Base-by-base conservation (phyloP, 1,140 invertebrate species). In the Heliconius nattereri region DNA sequence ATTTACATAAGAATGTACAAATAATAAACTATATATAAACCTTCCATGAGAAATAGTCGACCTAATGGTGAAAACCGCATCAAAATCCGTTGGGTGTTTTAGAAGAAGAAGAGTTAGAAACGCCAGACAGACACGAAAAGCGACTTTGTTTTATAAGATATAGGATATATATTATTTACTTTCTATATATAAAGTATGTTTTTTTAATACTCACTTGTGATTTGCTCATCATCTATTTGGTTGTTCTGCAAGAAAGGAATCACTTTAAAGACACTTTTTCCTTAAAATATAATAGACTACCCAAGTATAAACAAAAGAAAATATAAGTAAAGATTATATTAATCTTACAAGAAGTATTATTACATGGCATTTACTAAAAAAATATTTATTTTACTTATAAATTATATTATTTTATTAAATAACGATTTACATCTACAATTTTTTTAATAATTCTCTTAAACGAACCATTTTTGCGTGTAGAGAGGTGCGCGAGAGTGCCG, bases 161-260 rank as follows among this genome's bases (percentile, higher is more conserved):
- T n/a, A n/a, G n/a, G n/a, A n/a, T 52, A 52, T 52, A 52, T 52
- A 1, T 52, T 16, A 6, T 52, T 19, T 52, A 2, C 19, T 52
- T 7, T 19, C 2, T 52, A 19, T 20, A 52, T 23, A 57, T 9
- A n/a, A n/a, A 23, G 7, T 57, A 3, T 20, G 23, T 57, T 9
- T n/a, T n/a, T 57, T 23, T 20, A 7, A 23, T 84, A 95, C 96
- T 96, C 89, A 96, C 96, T 96, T 85, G 95, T 93, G 37, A 96
- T 93, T 90, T 96, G 96, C 87, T 96, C 96, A 74, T 96, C 95
- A 84, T 96, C 96, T 66, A 95, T 88, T 87, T 90, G 90, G 71
- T 83, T 92, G 13, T 90, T 91, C 95, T 96, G 95, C 85, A 95
- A 79, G 35, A 23, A 78, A 66, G 13, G 16, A 66, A 29, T 26